A percentile compares a stretch with the other conserved stretches of the same genome.
phyloP scores from a whole-genome alignment of 2,797 vertebrate species.

The Hirundo rustica region DNA sequence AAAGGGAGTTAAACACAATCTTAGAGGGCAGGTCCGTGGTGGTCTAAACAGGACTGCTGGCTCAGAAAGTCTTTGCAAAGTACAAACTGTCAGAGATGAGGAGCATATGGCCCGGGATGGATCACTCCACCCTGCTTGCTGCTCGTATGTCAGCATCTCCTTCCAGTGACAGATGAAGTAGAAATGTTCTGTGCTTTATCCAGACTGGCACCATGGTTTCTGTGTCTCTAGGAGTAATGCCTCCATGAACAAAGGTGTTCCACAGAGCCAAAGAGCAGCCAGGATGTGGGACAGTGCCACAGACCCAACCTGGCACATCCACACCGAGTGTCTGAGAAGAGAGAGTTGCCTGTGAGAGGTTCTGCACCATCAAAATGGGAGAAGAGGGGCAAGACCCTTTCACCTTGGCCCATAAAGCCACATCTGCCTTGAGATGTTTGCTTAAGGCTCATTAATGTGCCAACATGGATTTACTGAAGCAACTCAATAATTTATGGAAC shows the following conservation, averaged over 20 bases:
- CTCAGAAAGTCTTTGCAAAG: background rate
- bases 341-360: background rate
- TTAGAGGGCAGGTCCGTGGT: background rate
- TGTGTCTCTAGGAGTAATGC: background rate
- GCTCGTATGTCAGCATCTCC: background rate
- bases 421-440: background rate
- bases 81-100: background rate
- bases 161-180: background rate
- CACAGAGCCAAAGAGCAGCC: background rate
- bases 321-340: background rate
- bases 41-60: background rate
- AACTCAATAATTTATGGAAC: background rate
- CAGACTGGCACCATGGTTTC: background rate
- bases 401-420: background rate
- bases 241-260: background rate
- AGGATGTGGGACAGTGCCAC: background rate
- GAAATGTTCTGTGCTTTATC: background rate
- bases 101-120: conserved; percentile 3
- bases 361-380: background rate
- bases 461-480: background rate
- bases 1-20: background rate
- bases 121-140: background rate
- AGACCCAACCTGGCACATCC: accelerated
- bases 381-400: background rate
- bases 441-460: background rate